Base-by-base conservation (phyloP, 2,797 vertebrate species). In the Tauraco hartlaubi region DNA sequence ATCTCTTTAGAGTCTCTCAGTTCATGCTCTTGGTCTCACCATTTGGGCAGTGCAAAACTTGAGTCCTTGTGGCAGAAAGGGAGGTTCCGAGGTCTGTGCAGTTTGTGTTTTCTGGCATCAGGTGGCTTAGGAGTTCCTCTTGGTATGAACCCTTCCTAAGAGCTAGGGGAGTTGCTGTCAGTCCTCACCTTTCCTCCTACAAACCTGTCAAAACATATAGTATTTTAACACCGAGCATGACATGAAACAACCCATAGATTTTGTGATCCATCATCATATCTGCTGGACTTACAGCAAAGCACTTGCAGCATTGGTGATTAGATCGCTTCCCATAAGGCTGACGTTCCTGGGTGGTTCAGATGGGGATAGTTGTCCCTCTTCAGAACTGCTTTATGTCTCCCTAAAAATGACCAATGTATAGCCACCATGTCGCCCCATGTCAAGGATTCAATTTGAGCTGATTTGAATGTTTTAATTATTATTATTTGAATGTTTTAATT, bases 31-130 rank as follows among this genome's bases (percentile, higher is more conserved):
- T 67, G 58, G 14, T 69, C 35, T 59, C 2, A 2, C 26, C 0
- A 0, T 75, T 75, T 37, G 63, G 51, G 49, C 48, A 46, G 25
- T 26, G 49, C 1, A 1, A 66, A 77, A 20, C 61, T 58, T 7
- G 62, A 88, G 55, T 64, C 51, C n/a, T 46, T 84, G n/a, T 43
- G 26, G 29, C 33, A 69, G 46, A 90, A 75, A 48, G 31, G 22
- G 46, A 73, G 48, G 14, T 62, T 85, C 84, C 69, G 76, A 12
- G 49, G 62, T 78, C 76, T 33, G 6, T 54, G 51, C 49, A 49
- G 41, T 74, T 91, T 90, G 35, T 46, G 10, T 81, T 92, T 93
- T 78, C 83, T 81, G 58, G 54, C 41, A n/a, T 52, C 22, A 46
- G 58, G 23, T 75, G 66, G 13, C 44, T 88, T 62, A 67, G 78